Conservation (phyloP, 2,888 invertebrate species). For the Noctuana brunneofusca region DNA sequence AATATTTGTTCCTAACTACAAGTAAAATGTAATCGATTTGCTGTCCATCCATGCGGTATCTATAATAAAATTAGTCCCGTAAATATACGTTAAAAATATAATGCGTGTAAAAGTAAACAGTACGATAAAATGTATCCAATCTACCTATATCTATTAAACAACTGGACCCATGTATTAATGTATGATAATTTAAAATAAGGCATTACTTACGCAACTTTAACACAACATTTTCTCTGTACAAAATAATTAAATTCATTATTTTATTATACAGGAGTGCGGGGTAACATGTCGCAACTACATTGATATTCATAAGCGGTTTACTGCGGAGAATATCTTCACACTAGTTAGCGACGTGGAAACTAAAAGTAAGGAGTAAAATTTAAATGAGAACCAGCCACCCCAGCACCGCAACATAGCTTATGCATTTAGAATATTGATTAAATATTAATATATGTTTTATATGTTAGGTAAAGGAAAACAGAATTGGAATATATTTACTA, state of each 20-base stretch:
- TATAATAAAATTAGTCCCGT: too few relatives aligned
- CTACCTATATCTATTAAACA: too few relatives aligned
- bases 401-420: constrained; percentile 6
- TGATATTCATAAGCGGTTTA: constrained; percentile 67
- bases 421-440: constrained; percentile 23
- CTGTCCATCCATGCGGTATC: too few relatives aligned
- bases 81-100: too few relatives aligned
- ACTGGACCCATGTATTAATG: too few relatives aligned
- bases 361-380: constrained; percentile 55
- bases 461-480: not conserved
- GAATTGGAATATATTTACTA: not conserved
- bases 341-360: constrained; percentile 71
- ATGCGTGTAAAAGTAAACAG: too few relatives aligned
- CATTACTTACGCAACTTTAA: not conserved
- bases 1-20: too few relatives aligned
- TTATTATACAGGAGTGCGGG: constrained; percentile 68
- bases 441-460: constrained; percentile 5
- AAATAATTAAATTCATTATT: constrained; percentile 10
- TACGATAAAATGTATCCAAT: too few relatives aligned
- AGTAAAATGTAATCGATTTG: too few relatives aligned
- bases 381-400: constrained; percentile 15
- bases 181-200: not conserved
- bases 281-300: constrained; percentile 71
- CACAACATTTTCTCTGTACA: not conserved
- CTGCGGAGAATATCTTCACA: constrained; percentile 73